Percentiles rank a stretch among this genome's conserved stretches.
Conservation (phyloP, 2,797 vertebrate species). For the Fistularia tabacaria region DNA sequence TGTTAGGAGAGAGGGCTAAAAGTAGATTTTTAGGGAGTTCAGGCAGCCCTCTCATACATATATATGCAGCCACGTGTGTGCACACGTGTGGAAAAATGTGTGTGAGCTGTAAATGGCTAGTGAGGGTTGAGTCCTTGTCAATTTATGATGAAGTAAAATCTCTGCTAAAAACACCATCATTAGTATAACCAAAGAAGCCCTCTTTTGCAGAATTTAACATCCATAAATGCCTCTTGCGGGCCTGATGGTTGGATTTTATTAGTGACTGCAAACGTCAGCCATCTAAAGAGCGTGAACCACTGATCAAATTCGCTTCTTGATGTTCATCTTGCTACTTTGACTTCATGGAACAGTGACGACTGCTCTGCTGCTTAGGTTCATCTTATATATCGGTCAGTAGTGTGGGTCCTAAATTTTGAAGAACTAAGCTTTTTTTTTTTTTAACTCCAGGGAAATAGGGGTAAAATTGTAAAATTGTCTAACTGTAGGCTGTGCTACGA, state of each 20-base stretch:
- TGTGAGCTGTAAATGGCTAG: background rate
- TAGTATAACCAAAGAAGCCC: constrained; percentile 24
- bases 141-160: constrained; percentile 21
- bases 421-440: too few species aligned
- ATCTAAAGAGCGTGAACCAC: background rate
- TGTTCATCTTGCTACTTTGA: background rate
- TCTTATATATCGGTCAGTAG: too few species aligned
- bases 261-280: background rate
- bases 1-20: constrained; percentile 6
- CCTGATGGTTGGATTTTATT: constrained; percentile 18
- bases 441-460: too few species aligned
- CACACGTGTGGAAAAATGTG: constrained; percentile 2
- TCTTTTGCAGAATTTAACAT: constrained; percentile 33
- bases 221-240: constrained; percentile 23
- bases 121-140: constrained; percentile 12
- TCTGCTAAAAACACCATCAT: constrained; percentile 31
- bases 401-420: too few species aligned
- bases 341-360: background rate
- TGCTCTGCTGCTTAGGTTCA: too few species aligned
- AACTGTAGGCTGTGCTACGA: too few species aligned
- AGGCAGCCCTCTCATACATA: constrained; percentile 1
- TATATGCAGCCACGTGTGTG: constrained; percentile 19
- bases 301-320: background rate
- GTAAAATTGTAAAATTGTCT: too few species aligned
- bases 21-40: constrained; percentile 14